phyloP scores from a whole-genome alignment of 92 coral and sea anemone genomes.

The Anthopleura xanthogrammica region DNA sequence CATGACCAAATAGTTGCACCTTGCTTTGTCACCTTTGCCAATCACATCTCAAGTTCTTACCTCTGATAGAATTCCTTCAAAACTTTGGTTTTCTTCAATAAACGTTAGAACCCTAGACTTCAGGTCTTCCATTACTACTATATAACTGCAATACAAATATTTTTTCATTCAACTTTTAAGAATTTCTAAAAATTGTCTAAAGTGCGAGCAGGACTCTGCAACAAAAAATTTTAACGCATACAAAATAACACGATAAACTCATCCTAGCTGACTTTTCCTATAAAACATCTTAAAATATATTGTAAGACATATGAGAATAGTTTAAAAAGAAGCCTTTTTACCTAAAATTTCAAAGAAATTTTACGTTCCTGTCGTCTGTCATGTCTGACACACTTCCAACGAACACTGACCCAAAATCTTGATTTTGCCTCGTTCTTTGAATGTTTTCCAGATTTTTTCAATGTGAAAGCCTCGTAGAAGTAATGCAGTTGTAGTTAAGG shows the following conservation, averaged over 20 bases:
- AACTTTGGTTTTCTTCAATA: conserved; percentile 37
- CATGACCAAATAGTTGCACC: not conserved
- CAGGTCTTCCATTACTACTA: conserved; percentile 5
- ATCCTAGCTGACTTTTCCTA: not conserved
- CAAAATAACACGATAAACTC: not conserved
- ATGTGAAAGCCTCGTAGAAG: not conserved
- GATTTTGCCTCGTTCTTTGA: not conserved
- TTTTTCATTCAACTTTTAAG: not conserved
- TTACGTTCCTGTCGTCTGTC: not conserved
- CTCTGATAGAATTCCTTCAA: conserved; percentile 36
- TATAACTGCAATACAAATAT: not conserved
- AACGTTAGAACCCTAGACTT: conserved; percentile 22
- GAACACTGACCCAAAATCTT: not conserved
- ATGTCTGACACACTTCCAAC: not conserved
- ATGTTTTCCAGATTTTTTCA: not conserved
- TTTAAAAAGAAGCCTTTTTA: not conserved
- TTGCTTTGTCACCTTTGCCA: not conserved
- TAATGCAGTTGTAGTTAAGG: not conserved
- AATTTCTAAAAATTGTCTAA: not conserved
- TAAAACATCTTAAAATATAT: not conserved
- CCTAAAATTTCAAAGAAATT: not conserved
- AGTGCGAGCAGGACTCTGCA: no score
- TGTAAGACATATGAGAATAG: not conserved
- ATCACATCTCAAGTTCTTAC: not conserved
- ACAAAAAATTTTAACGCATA: not conserved